These are phyloP conservation scores for Phalera bucephala DNA, from an alignment of 2,888 invertebrate genomes.

Conservation along the genomic window DNA sequence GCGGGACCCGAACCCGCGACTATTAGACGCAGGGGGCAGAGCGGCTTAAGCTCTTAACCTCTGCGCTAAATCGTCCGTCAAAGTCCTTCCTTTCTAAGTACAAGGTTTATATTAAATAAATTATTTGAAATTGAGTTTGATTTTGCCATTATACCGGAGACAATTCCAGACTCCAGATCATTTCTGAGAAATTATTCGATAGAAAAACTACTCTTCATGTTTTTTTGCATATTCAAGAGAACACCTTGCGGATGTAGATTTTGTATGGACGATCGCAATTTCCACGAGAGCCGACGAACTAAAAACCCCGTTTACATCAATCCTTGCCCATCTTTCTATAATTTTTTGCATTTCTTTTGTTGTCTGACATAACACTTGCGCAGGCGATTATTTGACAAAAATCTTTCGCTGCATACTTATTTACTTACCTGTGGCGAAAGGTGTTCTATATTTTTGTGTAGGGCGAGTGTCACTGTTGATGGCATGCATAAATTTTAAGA, in stretches of 20 bases:
- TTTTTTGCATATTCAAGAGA: slow-evolving; percentile 12
- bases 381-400: slow-evolving; percentile 68
- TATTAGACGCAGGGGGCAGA: too few relatives aligned
- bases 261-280: slow-evolving; percentile 45
- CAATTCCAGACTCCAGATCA: too few relatives aligned
- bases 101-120: too few relatives aligned
- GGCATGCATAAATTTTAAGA: too few relatives aligned
- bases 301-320: slow-evolving; percentile 49
- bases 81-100: too few relatives aligned
- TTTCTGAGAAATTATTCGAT: too few relatives aligned
- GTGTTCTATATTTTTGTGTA: slow-evolving; percentile 45
- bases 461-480: slow-evolving; percentile 37
- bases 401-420: slow-evolving; percentile 47
- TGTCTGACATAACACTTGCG: slow-evolving; percentile 59
- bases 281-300: slow-evolving; percentile 27
- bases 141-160: too few relatives aligned
- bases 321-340: slow-evolving; percentile 42
- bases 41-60: too few relatives aligned
- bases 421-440: slow-evolving; percentile 56
- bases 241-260: slow-evolving; percentile 50
- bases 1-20: too few relatives aligned
- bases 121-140: too few relatives aligned
- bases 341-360: slow-evolving; percentile 46
- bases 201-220: too few relatives aligned
- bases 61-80: too few relatives aligned